Evolutionary conservation across 1,140 invertebrate species (phyloP).

Genomic region (Archivesica marissinica): DNA sequence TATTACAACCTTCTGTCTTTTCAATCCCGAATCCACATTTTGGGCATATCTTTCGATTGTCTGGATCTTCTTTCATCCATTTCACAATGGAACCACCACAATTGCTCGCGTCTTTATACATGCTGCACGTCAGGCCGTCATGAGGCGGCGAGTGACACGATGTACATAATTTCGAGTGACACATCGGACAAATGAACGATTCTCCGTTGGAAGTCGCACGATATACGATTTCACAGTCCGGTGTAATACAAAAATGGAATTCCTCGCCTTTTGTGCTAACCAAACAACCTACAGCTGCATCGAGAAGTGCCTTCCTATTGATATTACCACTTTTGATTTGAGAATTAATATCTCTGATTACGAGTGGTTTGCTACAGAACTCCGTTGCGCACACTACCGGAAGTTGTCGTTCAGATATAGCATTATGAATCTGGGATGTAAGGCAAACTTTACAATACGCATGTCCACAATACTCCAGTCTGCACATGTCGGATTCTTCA

Average conservation of each 20-base stretch:
- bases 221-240: slow-evolving; percentile 76
- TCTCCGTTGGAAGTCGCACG: slow-evolving; percentile 59
- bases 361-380: slow-evolving; percentile 66
- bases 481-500: slow-evolving; percentile 68
- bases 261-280: slow-evolving; percentile 59
- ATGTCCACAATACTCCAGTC: slow-evolving; percentile 79
- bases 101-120: slow-evolving; percentile 61
- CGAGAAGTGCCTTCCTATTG: slow-evolving; percentile 40
- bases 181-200: slow-evolving; percentile 71
- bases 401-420: slow-evolving; percentile 63
- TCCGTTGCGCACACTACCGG: slow-evolving; percentile 73
- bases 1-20: slow-evolving; percentile 75
- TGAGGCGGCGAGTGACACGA: slow-evolving; percentile 72
- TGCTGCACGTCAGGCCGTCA: slow-evolving; percentile 73
- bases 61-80: slow-evolving; percentile 65
- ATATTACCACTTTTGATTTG: slow-evolving; percentile 48
- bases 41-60: slow-evolving; percentile 72
- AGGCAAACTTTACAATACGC: slow-evolving; percentile 78
- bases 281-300: slow-evolving; percentile 65
- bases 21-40: slow-evolving; percentile 72
- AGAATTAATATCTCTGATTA: slow-evolving; percentile 67
- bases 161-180: slow-evolving; percentile 71
- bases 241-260: slow-evolving; percentile 74
- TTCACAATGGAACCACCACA: slow-evolving; percentile 32
- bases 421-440: slow-evolving; percentile 63